phyloP scores from a whole-genome alignment of 2,797 vertebrate species.

The Basileuterus tristriatus region DNA sequence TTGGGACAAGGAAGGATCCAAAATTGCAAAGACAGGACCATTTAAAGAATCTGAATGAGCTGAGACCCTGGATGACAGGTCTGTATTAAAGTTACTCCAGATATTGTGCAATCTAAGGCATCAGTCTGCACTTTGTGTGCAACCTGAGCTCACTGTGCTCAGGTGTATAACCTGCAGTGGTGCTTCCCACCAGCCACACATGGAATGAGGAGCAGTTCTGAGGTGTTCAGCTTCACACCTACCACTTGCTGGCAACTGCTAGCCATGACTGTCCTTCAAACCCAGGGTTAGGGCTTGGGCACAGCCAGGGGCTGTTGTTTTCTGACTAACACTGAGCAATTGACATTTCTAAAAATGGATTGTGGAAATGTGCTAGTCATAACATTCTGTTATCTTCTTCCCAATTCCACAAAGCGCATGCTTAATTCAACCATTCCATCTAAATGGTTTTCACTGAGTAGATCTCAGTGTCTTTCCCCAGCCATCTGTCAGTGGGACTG shows the following conservation, averaged over 20 bases:
- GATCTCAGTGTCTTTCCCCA: background rate
- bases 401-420: conserved; percentile 18
- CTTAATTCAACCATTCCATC: background rate
- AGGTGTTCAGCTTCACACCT: conserved; percentile 5
- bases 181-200: background rate
- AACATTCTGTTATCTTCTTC: conserved; percentile 57
- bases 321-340: conserved; percentile 42
- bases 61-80: background rate
- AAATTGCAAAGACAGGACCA: background rate
- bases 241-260: background rate
- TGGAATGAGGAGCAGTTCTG: background rate
- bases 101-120: background rate
- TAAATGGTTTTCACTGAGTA: background rate
- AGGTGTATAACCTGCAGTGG: background rate
- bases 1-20: background rate
- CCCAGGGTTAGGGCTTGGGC: background rate
- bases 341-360: conserved; percentile 45
- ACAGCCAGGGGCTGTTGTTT: conserved; percentile 25
- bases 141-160: background rate
- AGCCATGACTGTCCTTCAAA: conserved; percentile 28
- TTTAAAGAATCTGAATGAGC: background rate
- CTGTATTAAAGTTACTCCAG: background rate
- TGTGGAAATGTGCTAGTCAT: conserved; percentile 63
- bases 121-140: background rate
- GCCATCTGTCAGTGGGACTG: background rate